A percentile compares a stretch with the other conserved stretches of the same genome.
phyloP scores from a whole-genome alignment of 2,888 invertebrate genomes.

The Leptopilina myrica region DNA sequence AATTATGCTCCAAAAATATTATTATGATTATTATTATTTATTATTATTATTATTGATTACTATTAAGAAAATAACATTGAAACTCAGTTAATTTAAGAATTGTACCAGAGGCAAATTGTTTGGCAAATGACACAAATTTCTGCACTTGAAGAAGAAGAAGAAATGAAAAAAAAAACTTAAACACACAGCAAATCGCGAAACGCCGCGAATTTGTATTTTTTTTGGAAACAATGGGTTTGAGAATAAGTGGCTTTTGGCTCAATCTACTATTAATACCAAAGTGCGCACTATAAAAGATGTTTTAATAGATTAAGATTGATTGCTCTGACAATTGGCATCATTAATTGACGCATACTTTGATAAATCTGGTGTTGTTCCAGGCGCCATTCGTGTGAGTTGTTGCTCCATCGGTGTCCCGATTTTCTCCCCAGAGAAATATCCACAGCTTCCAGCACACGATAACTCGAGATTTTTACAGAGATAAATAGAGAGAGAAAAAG shows the following conservation, averaged over 20 bases:
- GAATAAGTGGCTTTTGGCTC: constrained; percentile 52
- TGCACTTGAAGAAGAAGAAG: neutral
- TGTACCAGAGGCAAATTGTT: neutral
- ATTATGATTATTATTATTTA: no score
- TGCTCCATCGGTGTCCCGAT: constrained; percentile 57
- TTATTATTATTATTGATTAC: neutral
- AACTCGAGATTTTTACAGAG: constrained; percentile 2
- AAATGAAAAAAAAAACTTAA: neutral
- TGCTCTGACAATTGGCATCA: constrained; percentile 70
- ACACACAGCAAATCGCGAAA: constrained; percentile 39
- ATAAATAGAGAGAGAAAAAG: no score
- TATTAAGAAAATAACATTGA: neutral
- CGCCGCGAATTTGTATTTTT: constrained; percentile 39
- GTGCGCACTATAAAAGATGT: constrained; percentile 64
- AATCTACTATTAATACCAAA: constrained; percentile 63
- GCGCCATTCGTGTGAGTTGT: constrained; percentile 66
- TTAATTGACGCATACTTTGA: constrained; percentile 73
- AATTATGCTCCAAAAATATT: no score
- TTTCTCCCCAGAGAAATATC: constrained; percentile 9
- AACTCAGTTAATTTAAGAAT: constrained; percentile 13
- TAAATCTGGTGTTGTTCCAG: constrained; percentile 63
- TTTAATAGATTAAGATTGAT: constrained; percentile 67
- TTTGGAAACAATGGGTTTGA: constrained; percentile 49
- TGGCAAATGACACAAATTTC: neutral
- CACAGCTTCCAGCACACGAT: constrained; percentile 20